Base-by-base conservation (phyloP, 2,888 invertebrate genomes). In the Amphiduros pacificus region DNA sequence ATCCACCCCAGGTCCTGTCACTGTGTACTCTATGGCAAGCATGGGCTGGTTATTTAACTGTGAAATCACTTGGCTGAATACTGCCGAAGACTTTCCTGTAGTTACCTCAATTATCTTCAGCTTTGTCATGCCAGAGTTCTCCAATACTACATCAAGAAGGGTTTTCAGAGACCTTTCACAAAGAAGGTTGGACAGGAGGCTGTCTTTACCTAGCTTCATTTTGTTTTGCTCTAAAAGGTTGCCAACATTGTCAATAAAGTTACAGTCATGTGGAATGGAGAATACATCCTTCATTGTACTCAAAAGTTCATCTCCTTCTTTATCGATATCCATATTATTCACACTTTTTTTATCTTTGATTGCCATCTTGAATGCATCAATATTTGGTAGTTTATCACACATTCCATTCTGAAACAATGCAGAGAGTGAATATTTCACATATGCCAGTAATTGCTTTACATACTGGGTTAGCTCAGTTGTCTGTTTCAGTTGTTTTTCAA, bases 71-170 rank as follows among this genome's bases (percentile, higher is more conserved):
- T 64, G 55, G 5, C 67, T 58, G 55, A 67, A 73, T 40, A 80
- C 28, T 17, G 63, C 61, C 26, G 62, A 31, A 1, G 49, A 41
- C n/a, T n/a, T n/a, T 1, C 17, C 41, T 0, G 62, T 63, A 41
- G 53, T 63, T 1, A 61, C 31, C 31, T 62, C 55, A 2, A 57
- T 41, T 20, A 89, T 85, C 82, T 91, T 91, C 22, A 94, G 81
- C 76, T 90, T 91, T 2, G 89, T 80, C 24, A 50, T 28, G 11
- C 85, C 84, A 22, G 87, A 86, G 80, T 94, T 95, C 84, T 95
- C 94, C 36, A 90, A 82, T 26, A 90, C 89, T 11, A 91, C 82
- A 79, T 94, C 93, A 58, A 92, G 77, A 61, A 77, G 75, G 2
- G 81, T 74, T 62, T 82, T 77, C 22, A 84, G 65, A 17, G 73